These are phyloP conservation scores for Siniperca undulata DNA, from an alignment of 2,797 vertebrate species.

Conservation along the genomic window DNA sequence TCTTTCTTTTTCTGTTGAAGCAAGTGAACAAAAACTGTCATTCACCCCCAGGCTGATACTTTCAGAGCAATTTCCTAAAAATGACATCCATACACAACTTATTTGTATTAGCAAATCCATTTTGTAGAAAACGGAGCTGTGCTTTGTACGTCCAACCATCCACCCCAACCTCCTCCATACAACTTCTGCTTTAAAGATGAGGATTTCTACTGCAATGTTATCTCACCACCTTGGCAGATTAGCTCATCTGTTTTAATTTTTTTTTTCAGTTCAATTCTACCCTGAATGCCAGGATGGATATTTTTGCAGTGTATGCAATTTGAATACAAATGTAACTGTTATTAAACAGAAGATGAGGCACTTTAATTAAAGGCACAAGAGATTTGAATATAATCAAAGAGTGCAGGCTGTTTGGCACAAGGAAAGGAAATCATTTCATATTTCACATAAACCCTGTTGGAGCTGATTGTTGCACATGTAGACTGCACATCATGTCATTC, in stretches of 20 bases:
- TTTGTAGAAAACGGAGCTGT: neutral
- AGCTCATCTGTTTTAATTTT: neutral
- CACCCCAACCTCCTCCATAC: neutral
- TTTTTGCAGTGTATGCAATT: neutral
- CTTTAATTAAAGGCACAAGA: conserved; percentile 30
- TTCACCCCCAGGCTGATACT: neutral
- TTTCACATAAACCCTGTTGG: neutral
- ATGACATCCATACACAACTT: neutral
- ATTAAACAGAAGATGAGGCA: conserved; percentile 3
- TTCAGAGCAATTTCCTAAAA: neutral
- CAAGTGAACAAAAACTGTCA: neutral
- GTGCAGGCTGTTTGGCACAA: conserved; percentile 48
- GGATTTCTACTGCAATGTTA: neutral
- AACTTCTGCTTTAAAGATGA: too few relatives aligned
- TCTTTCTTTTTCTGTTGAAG: neutral
- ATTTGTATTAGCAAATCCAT: neutral
- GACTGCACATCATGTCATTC: neutral
- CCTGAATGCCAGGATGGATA: neutral
- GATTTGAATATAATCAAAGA: neutral
- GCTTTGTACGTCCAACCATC: neutral
- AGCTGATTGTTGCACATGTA: neutral
- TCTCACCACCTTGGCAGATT: neutral
- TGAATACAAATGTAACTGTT: neutral
- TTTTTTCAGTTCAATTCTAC: neutral
- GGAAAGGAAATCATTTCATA: conserved; percentile 4